These are phyloP conservation scores for Amniataba percoides DNA, from an alignment of 2,797 vertebrate genomes.

Conservation along the genomic window DNA sequence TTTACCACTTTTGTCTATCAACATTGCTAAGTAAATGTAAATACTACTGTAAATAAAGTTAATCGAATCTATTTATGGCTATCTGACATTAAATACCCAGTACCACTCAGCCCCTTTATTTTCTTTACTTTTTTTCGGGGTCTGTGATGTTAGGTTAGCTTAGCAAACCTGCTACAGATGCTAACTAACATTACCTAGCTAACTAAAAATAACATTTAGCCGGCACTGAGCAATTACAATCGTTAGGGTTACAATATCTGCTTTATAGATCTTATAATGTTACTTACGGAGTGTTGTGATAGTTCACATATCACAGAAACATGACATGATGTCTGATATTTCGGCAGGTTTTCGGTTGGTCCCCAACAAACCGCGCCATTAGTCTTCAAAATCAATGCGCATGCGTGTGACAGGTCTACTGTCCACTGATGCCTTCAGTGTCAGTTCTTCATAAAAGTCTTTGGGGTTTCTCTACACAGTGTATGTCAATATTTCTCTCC, in stretches of 20 bases:
- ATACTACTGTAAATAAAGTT: not conserved
- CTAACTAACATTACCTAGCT: not conserved
- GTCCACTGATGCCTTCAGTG: not conserved
- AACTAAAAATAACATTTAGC: not conserved
- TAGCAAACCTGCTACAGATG: not conserved
- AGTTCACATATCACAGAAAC: not conserved
- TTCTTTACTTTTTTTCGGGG: not conserved
- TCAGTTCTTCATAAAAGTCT: too few relatives aligned
- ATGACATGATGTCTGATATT: not conserved
- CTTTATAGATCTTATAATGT: not conserved
- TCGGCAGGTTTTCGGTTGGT: too few relatives aligned
- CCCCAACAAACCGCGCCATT: conserved; percentile 32
- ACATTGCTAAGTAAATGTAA: not conserved
- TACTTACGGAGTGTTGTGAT: conserved; percentile 34
- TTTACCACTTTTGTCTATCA: not conserved
- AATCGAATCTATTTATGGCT: not conserved
- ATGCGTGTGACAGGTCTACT: not conserved
- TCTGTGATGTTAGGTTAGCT: not conserved
- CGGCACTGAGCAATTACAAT: fast-evolving
- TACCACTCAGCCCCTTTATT: too few relatives aligned
- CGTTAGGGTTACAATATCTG: fast-evolving
- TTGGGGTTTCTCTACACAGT: too few relatives aligned
- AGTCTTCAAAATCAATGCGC: not conserved
- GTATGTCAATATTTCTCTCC: too few relatives aligned
- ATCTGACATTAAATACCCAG: not conserved